Base-by-base conservation (phyloP, 30 jellyfish, hydroid and myxozoan genomes). In the Aurelia sp. region DNA sequence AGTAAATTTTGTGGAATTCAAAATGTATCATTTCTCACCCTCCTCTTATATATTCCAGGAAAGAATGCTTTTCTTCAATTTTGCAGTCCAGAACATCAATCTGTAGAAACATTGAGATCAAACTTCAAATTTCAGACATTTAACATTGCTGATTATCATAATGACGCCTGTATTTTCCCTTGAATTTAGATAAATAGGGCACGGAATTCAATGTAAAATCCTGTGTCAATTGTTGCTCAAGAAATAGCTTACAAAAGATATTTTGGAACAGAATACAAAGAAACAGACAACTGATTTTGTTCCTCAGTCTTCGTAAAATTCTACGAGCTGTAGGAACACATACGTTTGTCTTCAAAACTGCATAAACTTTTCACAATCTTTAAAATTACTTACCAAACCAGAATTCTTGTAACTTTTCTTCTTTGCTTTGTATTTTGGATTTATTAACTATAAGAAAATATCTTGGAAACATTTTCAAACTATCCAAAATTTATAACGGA, bases 341-440 rank as follows among this genome's bases (percentile, higher is more conserved):
- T 44, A 44, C 55, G 13, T 44, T 3, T 44, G 15, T 7, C 50
- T 38, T 44, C 8, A 9, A 44, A 5, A 8, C 15, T 9, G 55
- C 55, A 44, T 8, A 44, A 44, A 44, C 8, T 44, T 8, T 6
- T 44, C 55, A 44, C 55, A 44, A 4, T 4, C 50, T 38, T 38
- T 38, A 38, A 8, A 44, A 44, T 8, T 31, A 68, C 94, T 40
- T 33, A 91, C 96, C 21, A 81, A 51, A 21, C 98, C 98, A 5
- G 98, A 92, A 50, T 92, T 86, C 27, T 81, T 88, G 75, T 92
- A 87, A 10, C 80, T 69, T 51, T 81, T 84, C 81, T 85, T 86
- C 82, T 92, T 92, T 53, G 81, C 85, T 79, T 86, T 86, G 81
- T 80, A 53, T 80, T 87, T 87, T 24, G 98, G 93, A 52, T 91